These are phyloP conservation scores for Myodes glareolus DNA, from an alignment of 2,113 vertebrate species.

Conservation along the genomic window DNA sequence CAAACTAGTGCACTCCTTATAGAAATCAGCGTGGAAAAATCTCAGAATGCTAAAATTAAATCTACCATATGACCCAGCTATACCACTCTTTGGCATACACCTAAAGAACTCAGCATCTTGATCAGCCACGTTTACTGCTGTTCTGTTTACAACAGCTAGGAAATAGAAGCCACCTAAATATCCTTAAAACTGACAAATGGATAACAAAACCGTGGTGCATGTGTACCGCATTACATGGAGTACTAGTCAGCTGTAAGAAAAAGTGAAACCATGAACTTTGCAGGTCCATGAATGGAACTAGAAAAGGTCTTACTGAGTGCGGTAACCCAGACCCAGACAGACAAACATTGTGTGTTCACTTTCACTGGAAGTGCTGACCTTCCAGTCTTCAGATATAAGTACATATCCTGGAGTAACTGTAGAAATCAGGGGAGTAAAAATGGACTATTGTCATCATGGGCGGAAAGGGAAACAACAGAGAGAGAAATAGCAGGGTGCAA, in stretches of 20 bases:
- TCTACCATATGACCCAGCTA: not conserved
- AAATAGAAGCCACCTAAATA: not conserved
- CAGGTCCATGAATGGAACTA: not conserved
- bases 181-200: not conserved
- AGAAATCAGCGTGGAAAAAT: not conserved
- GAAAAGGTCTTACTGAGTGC: not conserved
- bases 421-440: not conserved
- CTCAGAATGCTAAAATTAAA: not conserved
- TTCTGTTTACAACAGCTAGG: not conserved
- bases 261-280: not conserved
- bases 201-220: not conserved
- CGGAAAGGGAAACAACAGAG: not conserved
- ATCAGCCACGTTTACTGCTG: not conserved
- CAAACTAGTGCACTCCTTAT: not conserved
- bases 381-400: not conserved
- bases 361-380: not conserved
- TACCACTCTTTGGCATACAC: not conserved
- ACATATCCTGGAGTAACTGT: not conserved
- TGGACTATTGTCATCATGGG: no score
- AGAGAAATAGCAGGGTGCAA: not conserved
- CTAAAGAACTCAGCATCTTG: not conserved
- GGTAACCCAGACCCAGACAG: not conserved
- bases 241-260: not conserved
- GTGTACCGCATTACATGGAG: not conserved
- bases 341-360: not conserved